Evolutionary conservation across 2,888 invertebrate genomes (phyloP).

Genomic region (Scaptomyza cyrtandrae): DNA sequence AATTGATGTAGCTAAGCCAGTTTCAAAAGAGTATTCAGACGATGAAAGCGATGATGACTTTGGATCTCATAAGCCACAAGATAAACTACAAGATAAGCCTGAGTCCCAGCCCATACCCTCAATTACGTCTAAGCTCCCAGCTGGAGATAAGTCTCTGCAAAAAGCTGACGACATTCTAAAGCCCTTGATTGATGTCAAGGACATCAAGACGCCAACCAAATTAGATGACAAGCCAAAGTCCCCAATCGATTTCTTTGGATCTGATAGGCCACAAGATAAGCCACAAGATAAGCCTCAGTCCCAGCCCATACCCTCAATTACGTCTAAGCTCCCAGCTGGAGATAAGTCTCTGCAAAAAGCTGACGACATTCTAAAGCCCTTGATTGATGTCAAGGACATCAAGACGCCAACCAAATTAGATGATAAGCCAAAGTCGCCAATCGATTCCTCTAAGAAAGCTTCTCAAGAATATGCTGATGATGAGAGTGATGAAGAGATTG

Average conservation of each 20-base stretch:
- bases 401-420: conserved; percentile 18
- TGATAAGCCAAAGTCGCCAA: neutral
- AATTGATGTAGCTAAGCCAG: too few species aligned
- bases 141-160: conserved; percentile 11
- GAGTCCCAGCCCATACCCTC: neutral
- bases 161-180: conserved; percentile 22
- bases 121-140: conserved; percentile 5
- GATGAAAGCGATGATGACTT: conserved; percentile 24
- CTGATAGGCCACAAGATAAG: conserved; percentile 2
- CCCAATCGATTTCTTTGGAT: conserved; percentile 1
- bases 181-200: conserved; percentile 1
- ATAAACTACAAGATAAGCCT: conserved; percentile 15
- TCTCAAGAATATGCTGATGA: conserved; percentile 24
- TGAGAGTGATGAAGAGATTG: conserved; percentile 22
- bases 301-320: neutral
- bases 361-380: conserved; percentile 24
- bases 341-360: conserved; percentile 15
- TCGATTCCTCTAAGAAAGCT: neutral
- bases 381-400: neutral
- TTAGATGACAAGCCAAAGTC: conserved; percentile 4
- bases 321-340: conserved; percentile 9
- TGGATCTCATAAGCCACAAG: neutral
- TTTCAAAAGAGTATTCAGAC: too few species aligned
- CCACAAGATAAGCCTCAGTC: conserved; percentile 11
- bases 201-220: conserved; percentile 15